Base-by-base conservation (phyloP, 2,113 vertebrate genomes). In the Gulo gulo region DNA sequence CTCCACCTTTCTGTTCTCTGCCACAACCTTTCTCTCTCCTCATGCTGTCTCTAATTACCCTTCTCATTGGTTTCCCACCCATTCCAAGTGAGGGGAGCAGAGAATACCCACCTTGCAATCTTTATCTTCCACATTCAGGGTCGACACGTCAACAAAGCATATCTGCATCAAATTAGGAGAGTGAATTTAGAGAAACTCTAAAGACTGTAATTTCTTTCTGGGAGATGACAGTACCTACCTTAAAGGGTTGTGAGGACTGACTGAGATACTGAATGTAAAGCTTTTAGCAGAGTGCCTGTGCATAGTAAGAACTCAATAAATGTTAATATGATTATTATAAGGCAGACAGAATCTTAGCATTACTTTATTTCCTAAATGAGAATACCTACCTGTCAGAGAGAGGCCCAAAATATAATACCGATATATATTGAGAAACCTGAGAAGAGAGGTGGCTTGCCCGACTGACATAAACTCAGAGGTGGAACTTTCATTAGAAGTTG, bases 131-230 rank as follows among this genome's bases (percentile, higher is more conserved):
- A 69, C 2, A 0, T 95, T 98, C 76, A 98, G 67, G 93, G 94
- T 97, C 80, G 98, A 97, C 84, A 98, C 97, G 45, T 98, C 98
- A 24, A 91, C 97, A 90, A 98, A 98, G 80, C 91, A 57, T 97
- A 98, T 98, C 98, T 98, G 96, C n/a, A 96, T 52, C 73, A 98
- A 92, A 97, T 88, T 79, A 96, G 59, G 29, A 97, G 59, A n/a
- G 29, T 91, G 4, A 59, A 89, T 92, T 98, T 90, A 97, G 93
- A 87, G 92, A 91, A 91, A 73, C 23, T 73, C 11, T 73, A 55
- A 96, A 91, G 42, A 23, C 24, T 23, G 34, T 57, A 29, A n/a
- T 85, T 91, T 94, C 73, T 92, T 88, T 94, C 78, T 84, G 52
- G 24, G 24, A 89, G 45, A 59, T 91, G 79, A 88, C 24, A 81